Evolutionary conservation across 64 coral and sea anemone genomes (phyloP).

Genomic region (Porites australiensis): DNA sequence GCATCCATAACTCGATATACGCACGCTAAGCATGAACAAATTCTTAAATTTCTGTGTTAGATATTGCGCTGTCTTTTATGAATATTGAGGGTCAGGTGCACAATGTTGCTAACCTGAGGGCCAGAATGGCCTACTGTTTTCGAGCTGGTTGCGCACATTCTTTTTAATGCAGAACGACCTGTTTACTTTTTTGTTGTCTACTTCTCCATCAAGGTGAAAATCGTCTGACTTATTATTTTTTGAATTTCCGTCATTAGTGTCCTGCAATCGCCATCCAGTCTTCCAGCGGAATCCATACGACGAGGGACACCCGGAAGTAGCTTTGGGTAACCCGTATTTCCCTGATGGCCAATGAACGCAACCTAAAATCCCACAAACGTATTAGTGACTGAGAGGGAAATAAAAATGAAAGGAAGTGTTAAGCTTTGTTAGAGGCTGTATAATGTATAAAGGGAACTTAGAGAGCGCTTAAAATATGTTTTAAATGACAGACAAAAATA

Average conservation of each 20-base stretch:
- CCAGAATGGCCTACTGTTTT: neutral
- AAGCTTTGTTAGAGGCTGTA: no score
- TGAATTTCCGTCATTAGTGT: constrained; percentile 14
- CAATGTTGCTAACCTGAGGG: neutral
- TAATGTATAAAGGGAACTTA: no score
- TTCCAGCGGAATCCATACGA: constrained; percentile 19
- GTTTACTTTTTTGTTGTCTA: neutral
- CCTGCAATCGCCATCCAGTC: constrained; percentile 41
- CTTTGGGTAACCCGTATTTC: constrained; percentile 38
- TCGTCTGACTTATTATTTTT: neutral
- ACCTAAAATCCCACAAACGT: no score
- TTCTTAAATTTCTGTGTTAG: no score
- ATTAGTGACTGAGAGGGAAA: no score
- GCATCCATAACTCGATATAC: no score
- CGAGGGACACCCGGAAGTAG: constrained; percentile 30
- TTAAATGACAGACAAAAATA: no score
- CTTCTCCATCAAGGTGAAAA: constrained; percentile 47
- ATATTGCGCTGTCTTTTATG: no score
- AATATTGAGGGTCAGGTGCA: no score
- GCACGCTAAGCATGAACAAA: no score
- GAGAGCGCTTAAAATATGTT: no score
- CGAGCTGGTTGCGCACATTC: neutral
- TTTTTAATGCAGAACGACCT: constrained; percentile 61
- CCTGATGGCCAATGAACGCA: neutral
- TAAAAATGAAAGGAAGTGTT: no score